Base-by-base conservation (phyloP, 2,888 invertebrate species). In the Tipula confusa region DNA sequence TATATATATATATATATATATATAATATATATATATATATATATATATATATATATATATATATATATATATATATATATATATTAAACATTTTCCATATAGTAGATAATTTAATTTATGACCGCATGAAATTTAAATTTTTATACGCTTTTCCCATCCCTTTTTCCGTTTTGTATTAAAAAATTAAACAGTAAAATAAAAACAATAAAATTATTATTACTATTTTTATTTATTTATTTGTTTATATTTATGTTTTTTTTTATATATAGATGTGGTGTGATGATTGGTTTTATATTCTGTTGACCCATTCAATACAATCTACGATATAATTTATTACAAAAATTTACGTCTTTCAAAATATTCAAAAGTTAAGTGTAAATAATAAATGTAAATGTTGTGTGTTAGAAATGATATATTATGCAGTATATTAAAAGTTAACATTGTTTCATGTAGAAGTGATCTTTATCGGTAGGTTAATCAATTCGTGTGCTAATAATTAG, bases 251-350 rank as follows among this genome's bases (percentile, higher is more conserved):
- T n/a, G n/a, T n/a, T n/a, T n/a, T n/a, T n/a, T n/a, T n/a, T n/a
- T n/a, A n/a, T n/a, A n/a, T n/a, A n/a, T n/a, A 64, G 64, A 64
- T 64, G 64, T 64, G 64, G 64, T 64, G 64, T 64, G 64, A 64
- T 64, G 64, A 64, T 64, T 64, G 64, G 64, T 64, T 64, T 64
- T 64, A 64, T 64, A 64, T 64, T 64, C 64, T 64, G 64, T 64
- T 64, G 64, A 64, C 64, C 64, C 64, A 64, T 64, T 64, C 64
- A 64, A 64, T 64, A 43, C 43, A 43, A 64, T 64, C 64, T 64
- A 64, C 18, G 24, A 64, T 24, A 64, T 64, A 64, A 64, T 64
- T 64, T 64, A 64, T 64, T 64, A 64, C 64, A 7, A 64, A 64
- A 64, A 64, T 64, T 64, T 64, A 64, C 24, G 24, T 64, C 4